Conservation (phyloP, 2,888 invertebrate species). For the Clivina fossor region DNA sequence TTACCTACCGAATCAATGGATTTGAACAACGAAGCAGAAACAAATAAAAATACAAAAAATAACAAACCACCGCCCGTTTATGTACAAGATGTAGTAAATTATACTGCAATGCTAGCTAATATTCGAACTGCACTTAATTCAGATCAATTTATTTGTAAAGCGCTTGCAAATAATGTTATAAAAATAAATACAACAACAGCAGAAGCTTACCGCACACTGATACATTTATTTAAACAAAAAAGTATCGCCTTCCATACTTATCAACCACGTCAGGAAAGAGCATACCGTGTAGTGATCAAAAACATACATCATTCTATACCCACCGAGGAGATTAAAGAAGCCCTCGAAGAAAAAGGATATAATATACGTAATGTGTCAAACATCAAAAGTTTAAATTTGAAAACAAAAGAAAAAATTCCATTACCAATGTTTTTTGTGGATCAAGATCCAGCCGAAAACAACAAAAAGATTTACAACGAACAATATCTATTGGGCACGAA, state of each 20-base stretch:
- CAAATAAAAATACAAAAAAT: no score
- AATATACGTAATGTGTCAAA: conserved; percentile 37
- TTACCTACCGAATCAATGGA: no score
- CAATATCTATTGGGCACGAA: conserved; percentile 18
- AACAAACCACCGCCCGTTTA: no score
- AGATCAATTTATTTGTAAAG: no score
- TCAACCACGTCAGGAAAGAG: conserved; percentile 34
- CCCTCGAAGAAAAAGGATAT: conserved; percentile 26
- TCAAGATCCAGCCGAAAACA: conserved; percentile 34
- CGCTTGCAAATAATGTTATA: no score
- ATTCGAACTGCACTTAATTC: no score
- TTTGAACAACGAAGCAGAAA: no score
- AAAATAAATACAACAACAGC: conserved; percentile 11
- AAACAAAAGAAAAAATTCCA: conserved; percentile 35
- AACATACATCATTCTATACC: conserved; percentile 30
- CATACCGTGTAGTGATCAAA: conserved; percentile 32
- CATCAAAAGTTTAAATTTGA: conserved; percentile 29
- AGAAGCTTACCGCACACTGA: conserved; percentile 32
- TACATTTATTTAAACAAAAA: conserved; percentile 27
- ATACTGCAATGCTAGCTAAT: no score
- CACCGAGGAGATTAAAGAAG: conserved; percentile 20
- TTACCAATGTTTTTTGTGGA: conserved; percentile 35
- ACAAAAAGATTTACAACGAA: conserved; percentile 34
- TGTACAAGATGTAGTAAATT: no score
- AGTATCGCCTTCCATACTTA: conserved; percentile 34